Percentiles rank a stretch among this genome's conserved stretches.
phyloP scores from a whole-genome alignment of 2,888 invertebrate species.

The Xestia sexstrigata region DNA sequence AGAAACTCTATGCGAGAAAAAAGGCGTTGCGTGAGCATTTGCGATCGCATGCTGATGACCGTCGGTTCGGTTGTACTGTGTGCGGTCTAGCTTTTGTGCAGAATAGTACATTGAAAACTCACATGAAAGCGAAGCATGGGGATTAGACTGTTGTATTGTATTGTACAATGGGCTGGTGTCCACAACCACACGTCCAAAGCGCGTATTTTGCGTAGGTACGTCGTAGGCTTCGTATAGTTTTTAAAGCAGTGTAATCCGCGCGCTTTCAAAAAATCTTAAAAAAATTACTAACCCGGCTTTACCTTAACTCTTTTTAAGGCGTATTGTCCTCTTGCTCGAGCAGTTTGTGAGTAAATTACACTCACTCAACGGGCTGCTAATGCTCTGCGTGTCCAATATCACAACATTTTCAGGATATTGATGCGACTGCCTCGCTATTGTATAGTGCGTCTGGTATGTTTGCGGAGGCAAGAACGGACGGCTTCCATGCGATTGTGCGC shows the following conservation, averaged over 20 bases:
- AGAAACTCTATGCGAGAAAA: constrained; percentile 75
- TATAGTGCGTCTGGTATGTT: no score
- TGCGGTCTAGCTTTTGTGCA: constrained; percentile 69
- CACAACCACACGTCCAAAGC: background rate
- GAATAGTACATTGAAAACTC: constrained; percentile 78
- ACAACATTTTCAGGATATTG: no score
- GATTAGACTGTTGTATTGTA: constrained; percentile 14
- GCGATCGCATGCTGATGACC: constrained; percentile 68
- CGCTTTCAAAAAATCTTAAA: background rate
- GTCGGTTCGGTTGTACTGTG: constrained; percentile 59
- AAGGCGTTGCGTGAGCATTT: constrained; percentile 80
- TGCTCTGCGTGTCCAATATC: no score
- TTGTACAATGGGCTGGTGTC: background rate
- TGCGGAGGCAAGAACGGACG: background rate
- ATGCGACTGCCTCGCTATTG: no score
- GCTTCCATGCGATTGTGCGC: no score
- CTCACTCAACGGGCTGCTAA: background rate
- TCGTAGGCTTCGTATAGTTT: background rate
- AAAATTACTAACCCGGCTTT: background rate
- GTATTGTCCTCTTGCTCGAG: background rate
- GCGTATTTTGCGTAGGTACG: background rate
- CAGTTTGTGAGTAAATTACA: background rate
- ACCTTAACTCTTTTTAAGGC: background rate
- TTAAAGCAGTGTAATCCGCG: background rate
- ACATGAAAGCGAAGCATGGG: constrained; percentile 76